Evolutionary conservation across 30 jellyfish, hydroid and myxozoan genomes (phyloP).

Genomic region (Hydractinia symbiolongicarpus): DNA sequence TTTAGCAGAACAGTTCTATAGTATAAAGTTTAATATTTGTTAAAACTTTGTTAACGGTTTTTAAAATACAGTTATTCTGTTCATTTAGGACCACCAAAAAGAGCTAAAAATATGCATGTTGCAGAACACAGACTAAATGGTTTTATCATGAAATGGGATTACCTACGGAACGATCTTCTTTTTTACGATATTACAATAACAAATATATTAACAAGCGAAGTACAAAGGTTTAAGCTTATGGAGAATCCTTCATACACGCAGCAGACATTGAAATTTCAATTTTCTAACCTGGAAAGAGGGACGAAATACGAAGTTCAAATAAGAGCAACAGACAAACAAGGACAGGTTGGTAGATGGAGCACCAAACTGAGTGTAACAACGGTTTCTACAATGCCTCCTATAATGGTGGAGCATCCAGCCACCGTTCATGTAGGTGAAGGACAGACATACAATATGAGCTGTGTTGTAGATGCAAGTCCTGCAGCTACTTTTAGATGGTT

Average conservation of each 20-base stretch:
- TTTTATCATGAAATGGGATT: constrained; percentile 29
- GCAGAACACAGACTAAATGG: constrained; percentile 21
- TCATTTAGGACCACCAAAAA: constrained; percentile 31
- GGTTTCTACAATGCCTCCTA: constrained; percentile 10
- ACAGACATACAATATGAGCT: not conserved
- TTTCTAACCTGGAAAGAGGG: constrained; percentile 9
- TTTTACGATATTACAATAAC: constrained; percentile 14
- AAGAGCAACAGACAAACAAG: constrained; percentile 16
- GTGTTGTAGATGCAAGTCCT: constrained; percentile 36
- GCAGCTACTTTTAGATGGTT: constrained; percentile 24
- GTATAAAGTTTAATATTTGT: no score
- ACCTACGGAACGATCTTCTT: constrained; percentile 23
- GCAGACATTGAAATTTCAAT: constrained; percentile 13
- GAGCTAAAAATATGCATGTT: constrained; percentile 17
- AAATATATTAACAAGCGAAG: not conserved
- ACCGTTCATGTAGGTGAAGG: constrained; percentile 24
- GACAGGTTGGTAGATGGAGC: constrained; percentile 38
- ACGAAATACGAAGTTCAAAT: constrained; percentile 12
- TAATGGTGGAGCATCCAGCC: not conserved
- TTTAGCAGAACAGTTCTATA: no score
- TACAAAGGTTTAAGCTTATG: not conserved
- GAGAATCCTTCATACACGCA: constrained; percentile 15
- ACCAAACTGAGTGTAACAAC: not conserved
- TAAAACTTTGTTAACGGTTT: not conserved
- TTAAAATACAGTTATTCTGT: not conserved